Evolutionary conservation across 37 sponge, comb jelly and placozoan species (phyloP).

Genomic region (Geodia barretti): DNA sequence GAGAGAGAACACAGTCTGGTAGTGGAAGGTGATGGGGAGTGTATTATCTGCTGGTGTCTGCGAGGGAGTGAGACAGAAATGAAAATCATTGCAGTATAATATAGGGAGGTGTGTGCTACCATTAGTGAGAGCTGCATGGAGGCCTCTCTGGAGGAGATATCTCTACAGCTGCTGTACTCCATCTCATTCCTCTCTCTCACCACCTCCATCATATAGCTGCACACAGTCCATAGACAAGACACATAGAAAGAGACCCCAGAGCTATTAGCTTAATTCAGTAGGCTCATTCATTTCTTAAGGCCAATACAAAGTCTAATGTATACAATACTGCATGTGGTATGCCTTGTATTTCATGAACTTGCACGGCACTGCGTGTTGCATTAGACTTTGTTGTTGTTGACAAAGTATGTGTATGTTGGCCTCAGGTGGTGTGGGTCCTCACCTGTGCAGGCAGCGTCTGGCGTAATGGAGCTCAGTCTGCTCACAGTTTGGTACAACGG

Average conservation of each 20-base stretch:
- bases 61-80: not conserved
- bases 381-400: not conserved
- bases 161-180: conserved; percentile 36
- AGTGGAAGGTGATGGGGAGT: conserved; percentile 39
- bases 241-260: too few relatives aligned
- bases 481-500: not conserved
- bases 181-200: conserved; percentile 22
- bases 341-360: not conserved
- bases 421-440: not conserved
- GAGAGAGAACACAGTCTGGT: conserved; percentile 24
- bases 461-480: conserved; percentile 17
- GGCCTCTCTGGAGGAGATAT: conserved; percentile 5
- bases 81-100: not conserved
- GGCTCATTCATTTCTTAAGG: too few relatives aligned
- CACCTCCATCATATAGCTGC: conserved; percentile 44
- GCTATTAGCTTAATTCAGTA: too few relatives aligned
- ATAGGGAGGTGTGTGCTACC: too few relatives aligned
- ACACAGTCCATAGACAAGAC: too few relatives aligned
- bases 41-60: conserved; percentile 28
- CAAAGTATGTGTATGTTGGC: not conserved
- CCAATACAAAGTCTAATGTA: too few relatives aligned
- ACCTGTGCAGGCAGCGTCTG: conserved; percentile 44
- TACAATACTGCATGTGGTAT: too few relatives aligned
- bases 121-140: conserved; percentile 21
- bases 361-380: too few relatives aligned